A percentile compares a stretch with the other conserved stretches of the same genome.
Evolutionary conservation across 2,888 invertebrate genomes (phyloP).

Genomic region (Cotesia congregata): DNA sequence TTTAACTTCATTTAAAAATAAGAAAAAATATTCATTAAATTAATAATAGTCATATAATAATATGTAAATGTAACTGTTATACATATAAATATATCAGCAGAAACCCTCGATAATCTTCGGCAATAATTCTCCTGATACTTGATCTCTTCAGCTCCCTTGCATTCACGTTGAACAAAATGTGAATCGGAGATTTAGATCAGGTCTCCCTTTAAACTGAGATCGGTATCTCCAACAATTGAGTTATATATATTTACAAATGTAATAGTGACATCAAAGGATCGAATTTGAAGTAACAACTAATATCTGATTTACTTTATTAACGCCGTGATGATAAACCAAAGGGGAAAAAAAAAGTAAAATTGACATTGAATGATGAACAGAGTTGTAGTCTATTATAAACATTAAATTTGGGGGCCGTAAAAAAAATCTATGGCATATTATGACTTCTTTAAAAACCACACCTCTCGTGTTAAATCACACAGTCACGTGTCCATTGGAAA

Average conservation of each 20-base stretch:
- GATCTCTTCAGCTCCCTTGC: conserved; percentile 31
- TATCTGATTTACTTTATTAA: too few relatives aligned
- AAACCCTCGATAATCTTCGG: conserved; percentile 52
- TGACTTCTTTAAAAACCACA: conserved; percentile 5
- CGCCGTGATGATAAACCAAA: too few relatives aligned
- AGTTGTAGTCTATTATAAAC: neutral
- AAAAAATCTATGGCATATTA: neutral
- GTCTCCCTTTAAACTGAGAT: conserved; percentile 8
- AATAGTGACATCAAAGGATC: too few relatives aligned
- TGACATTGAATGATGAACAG: neutral
- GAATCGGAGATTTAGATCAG: conserved; percentile 5
- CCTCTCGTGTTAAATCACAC: conserved; percentile 23
- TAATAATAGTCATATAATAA: neutral
- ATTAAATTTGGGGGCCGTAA: neutral
- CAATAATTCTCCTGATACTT: conserved; percentile 53
- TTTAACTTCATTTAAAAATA: too few relatives aligned
- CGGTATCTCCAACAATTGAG: neutral
- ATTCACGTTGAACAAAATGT: neutral
- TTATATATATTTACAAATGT: too few relatives aligned
- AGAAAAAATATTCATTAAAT: too few relatives aligned
- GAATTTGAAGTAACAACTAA: too few relatives aligned
- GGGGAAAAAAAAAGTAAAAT: neutral
- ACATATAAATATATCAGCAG: conserved; percentile 18
- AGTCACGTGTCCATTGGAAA: conserved; percentile 55
- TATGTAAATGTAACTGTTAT: neutral